Base-by-base conservation (phyloP, 2,888 invertebrate species). In the Eupeodes latifasciatus region DNA sequence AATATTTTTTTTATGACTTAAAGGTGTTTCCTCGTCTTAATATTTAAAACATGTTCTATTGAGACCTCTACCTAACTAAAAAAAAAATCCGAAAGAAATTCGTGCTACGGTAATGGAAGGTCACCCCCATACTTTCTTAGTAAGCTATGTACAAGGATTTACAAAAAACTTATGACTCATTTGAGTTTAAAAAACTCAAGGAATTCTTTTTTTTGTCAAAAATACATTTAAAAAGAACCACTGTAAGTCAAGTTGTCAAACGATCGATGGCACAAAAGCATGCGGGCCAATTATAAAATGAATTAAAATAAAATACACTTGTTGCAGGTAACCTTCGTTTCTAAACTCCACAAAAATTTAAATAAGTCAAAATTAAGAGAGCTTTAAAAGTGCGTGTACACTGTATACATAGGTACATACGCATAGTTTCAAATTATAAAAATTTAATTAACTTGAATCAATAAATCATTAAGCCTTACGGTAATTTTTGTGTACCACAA, bases 371-470 rank as follows among this genome's bases (percentile, higher is more conserved):
- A 27, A 27, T 27, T 27, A 27, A 49, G 51, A 19, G 4, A 44
- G 57, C 12, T 77, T 71, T 36, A 34, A 74, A 85, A 66, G 51
- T 57, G 51, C 44, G 71, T 44, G 44, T 5, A 36, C 3, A 27
- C 27, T 27, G 27, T 27, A 27, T n/a, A n/a, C n/a, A n/a, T 27
- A 27, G 19, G 19, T 19, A n/a, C 27, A 11, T 11, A 19, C 36
- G 36, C 34, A n/a, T 36, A 67, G 59, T 51, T 51, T 51, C 53
- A 62, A 82, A 82, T 82, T 34, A n/a, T 71, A 14, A 72, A 72
- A 72, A 61, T 79, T 75, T 44, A 82, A 86, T 83, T 72, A 87
- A 87, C 61, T 76, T 67, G 44, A 80, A 67, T 83, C 79, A 83
- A 87, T 76, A 83, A 72, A 76, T 83, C 76, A 80, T 87, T 79